These are phyloP conservation scores for Acanthopagrus latus DNA, from an alignment of 2,797 vertebrate genomes.

Conservation along the genomic window DNA sequence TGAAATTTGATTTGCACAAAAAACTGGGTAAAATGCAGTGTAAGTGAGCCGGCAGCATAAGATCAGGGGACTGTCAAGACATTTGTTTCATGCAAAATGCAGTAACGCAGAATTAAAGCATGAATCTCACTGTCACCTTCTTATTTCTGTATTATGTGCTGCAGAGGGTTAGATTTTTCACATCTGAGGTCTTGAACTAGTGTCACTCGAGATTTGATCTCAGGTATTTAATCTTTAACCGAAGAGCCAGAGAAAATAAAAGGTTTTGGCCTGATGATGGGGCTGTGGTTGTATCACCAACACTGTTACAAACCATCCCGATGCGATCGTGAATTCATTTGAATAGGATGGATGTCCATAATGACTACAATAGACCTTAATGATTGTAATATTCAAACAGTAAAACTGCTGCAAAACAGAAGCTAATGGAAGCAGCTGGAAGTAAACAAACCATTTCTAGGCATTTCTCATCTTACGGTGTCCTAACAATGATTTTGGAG, in stretches of 20 bases:
- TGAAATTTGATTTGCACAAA: too few species aligned
- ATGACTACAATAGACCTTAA: too few species aligned
- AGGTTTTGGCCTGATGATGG: neutral
- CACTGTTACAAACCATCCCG: neutral
- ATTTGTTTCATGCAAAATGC: neutral
- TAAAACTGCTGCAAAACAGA: neutral
- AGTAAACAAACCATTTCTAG: neutral
- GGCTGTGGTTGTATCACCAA: too few species aligned
- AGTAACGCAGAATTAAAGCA: neutral
- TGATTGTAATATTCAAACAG: neutral
- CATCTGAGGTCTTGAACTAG: neutral
- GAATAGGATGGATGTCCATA: too few species aligned
- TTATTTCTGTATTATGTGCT: neutral
- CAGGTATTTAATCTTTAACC: neutral
- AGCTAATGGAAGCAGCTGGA: neutral
- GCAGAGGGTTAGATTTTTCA: neutral
- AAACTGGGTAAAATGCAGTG: neutral
- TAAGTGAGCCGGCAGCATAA: neutral
- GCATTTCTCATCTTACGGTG: neutral
- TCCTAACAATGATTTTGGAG: neutral
- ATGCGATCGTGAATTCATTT: neutral
- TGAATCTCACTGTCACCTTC: neutral
- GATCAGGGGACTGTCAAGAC: neutral
- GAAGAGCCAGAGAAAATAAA: neutral
- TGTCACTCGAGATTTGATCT: neutral